These are phyloP conservation scores for Knipowitschia caucasica DNA, from an alignment of 2,797 vertebrate genomes.

Conservation along the genomic window DNA sequence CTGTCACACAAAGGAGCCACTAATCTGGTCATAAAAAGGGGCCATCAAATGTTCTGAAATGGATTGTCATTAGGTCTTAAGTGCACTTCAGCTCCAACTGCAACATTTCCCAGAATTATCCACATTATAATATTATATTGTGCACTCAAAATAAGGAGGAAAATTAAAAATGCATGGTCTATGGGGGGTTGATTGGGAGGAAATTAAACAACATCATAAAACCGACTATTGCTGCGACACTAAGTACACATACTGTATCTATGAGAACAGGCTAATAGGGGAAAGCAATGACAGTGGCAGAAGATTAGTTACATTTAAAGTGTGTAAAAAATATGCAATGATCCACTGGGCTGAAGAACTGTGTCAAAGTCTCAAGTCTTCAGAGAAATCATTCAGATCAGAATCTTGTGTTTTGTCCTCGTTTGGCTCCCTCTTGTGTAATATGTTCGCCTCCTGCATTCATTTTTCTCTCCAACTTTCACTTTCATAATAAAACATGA, in stretches of 20 bases:
- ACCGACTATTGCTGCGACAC: background rate
- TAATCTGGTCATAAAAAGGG: constrained; percentile 35
- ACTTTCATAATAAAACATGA: constrained; percentile 38
- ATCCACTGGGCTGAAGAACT: too few relatives aligned
- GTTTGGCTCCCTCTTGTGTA: constrained; percentile 28
- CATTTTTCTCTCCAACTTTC: constrained; percentile 19
- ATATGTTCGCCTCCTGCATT: constrained; percentile 21
- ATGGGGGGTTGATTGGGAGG: constrained; percentile 27
- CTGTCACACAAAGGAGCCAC: constrained; percentile 35
- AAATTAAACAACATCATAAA: constrained; percentile 26
- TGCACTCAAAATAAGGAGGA: constrained; percentile 23
- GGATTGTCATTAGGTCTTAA: constrained; percentile 43
- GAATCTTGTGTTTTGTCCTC: constrained; percentile 12
- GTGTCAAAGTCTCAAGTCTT: too few relatives aligned
- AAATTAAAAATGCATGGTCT: constrained; percentile 50
- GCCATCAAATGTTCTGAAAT: constrained; percentile 41
- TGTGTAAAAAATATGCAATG: too few relatives aligned
- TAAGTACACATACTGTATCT: too few relatives aligned
- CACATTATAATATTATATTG: constrained; percentile 36
- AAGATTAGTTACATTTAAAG: too few relatives aligned
- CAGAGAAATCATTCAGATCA: background rate
- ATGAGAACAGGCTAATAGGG: too few relatives aligned
- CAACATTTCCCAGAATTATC: constrained; percentile 31
- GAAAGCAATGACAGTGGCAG: too few relatives aligned
- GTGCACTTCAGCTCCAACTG: constrained; percentile 45